These are phyloP conservation scores for Morpho deidamia DNA, from an alignment of 2,888 invertebrate species.

Conservation along the genomic window DNA sequence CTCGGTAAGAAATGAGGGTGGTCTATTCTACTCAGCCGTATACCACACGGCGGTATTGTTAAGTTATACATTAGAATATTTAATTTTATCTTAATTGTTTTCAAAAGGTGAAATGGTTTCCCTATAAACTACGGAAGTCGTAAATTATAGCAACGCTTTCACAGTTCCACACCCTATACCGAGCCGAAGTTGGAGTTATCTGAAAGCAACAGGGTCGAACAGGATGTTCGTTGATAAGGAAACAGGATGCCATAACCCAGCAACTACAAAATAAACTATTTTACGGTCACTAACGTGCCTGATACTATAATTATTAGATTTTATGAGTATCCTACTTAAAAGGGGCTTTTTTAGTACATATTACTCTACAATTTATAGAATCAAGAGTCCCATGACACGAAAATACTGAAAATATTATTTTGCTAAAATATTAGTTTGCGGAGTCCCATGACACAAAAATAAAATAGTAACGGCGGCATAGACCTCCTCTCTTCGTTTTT, in stretches of 20 bases:
- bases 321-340: background rate
- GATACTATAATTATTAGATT: background rate
- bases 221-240: conserved; percentile 61
- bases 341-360: too few relatives aligned
- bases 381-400: too few relatives aligned
- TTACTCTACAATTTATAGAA: too few relatives aligned
- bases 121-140: background rate
- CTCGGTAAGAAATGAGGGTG: too few relatives aligned
- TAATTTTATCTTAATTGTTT: background rate
- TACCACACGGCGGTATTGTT: too few relatives aligned
- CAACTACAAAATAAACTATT: conserved; percentile 36
- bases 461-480: too few relatives aligned
- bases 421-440: too few relatives aligned
- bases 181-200: conserved; percentile 32
- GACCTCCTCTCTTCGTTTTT: too few relatives aligned
- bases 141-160: conserved; percentile 12
- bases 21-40: too few relatives aligned
- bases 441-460: too few relatives aligned
- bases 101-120: background rate
- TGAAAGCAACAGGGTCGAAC: conserved; percentile 57
- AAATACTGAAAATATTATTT: too few relatives aligned
- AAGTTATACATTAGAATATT: too few relatives aligned
- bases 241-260: conserved; percentile 64
- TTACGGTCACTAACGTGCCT: background rate
- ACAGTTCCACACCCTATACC: conserved; percentile 9